A percentile compares a stretch with the other conserved stretches of the same genome.
Evolutionary conservation across 2,888 invertebrate species (phyloP).

Genomic region (Branchipolynoe longqiensis): DNA sequence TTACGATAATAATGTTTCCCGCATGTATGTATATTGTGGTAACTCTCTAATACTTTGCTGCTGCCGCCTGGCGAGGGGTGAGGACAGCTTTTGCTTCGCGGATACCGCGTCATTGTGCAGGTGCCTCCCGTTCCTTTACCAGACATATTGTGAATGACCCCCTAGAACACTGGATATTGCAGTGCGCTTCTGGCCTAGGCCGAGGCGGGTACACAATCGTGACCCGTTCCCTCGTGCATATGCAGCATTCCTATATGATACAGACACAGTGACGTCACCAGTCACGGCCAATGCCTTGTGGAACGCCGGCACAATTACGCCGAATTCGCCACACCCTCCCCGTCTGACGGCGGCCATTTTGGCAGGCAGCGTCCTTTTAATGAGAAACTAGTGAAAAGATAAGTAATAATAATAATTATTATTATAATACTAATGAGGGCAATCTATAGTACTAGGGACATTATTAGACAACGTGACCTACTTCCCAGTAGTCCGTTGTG

Average conservation of each 20-base stretch:
- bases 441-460: too few species aligned
- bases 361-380: conserved; percentile 36
- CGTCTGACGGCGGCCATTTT: not conserved
- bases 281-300: conserved; percentile 42
- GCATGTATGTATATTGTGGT: conserved; percentile 52
- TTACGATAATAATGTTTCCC: conserved; percentile 30
- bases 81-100: not conserved
- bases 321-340: not conserved
- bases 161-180: not conserved
- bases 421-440: not conserved
- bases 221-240: too few species aligned
- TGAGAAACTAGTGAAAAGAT: not conserved
- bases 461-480: too few species aligned
- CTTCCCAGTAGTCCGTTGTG: not conserved
- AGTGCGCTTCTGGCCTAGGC: conserved; percentile 31
- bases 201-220: too few species aligned
- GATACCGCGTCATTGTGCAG: conserved; percentile 35
- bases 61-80: not conserved
- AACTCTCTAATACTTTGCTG: not conserved
- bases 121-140: conserved; percentile 1
- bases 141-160: conserved; percentile 11
- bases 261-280: conserved; percentile 34
- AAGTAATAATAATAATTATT: not conserved
- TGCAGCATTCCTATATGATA: conserved; percentile 52
- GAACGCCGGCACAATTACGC: conserved; percentile 13